phyloP scores from a whole-genome alignment of 30 jellyfish, hydroid and myxozoan species.

The Hydractinia echinata region DNA sequence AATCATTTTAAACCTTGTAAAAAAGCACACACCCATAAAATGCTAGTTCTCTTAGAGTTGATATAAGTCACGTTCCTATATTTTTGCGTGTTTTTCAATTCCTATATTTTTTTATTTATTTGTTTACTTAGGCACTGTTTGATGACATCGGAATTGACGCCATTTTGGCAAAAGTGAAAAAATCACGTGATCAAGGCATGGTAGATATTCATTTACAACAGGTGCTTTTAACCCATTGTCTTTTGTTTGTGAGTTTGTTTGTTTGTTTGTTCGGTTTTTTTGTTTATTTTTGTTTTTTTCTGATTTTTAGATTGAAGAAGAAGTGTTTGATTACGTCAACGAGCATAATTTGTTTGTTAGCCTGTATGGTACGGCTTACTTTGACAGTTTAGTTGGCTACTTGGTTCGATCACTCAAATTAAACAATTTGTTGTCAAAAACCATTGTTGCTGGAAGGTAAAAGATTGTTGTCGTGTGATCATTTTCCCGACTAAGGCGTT shows the following conservation, averaged over 20 bases:
- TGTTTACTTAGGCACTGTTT: constrained; percentile 35
- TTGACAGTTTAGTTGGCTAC: constrained; percentile 53
- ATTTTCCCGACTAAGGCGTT: no score
- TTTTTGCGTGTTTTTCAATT: no score
- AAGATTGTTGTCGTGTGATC: background rate
- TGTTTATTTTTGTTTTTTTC: background rate
- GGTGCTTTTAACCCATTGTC: constrained; percentile 38
- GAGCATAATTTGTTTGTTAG: constrained; percentile 53
- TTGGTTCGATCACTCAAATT: constrained; percentile 52
- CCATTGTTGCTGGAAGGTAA: constrained; percentile 62
- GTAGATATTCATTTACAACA: constrained; percentile 57
- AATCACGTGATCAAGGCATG: constrained; percentile 60
- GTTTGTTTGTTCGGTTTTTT: background rate
- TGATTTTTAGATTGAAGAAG: constrained; percentile 65
- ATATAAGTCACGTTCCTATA: no score
- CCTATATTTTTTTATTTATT: no score
- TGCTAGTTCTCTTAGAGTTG: no score
- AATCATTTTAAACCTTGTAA: no score
- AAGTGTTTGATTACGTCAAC: constrained; percentile 55
- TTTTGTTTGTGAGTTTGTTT: background rate
- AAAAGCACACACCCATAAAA: no score
- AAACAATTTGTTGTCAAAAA: constrained; percentile 53
- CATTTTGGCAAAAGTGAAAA: constrained; percentile 48
- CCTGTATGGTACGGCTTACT: constrained; percentile 38
- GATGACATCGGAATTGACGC: constrained; percentile 65